Conservation (phyloP, 2,797 vertebrate species). For the Spinus pinus region DNA sequence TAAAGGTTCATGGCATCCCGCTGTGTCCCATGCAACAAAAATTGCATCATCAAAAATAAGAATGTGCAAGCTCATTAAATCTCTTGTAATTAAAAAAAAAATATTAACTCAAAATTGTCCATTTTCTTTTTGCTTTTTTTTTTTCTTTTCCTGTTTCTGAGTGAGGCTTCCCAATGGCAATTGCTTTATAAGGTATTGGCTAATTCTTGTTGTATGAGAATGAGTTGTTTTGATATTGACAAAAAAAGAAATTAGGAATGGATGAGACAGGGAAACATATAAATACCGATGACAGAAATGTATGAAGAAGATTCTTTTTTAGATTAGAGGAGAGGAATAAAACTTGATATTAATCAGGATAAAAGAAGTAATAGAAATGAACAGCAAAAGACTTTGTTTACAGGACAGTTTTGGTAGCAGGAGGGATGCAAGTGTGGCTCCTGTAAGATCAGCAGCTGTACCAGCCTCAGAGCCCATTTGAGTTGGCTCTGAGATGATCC, state of each 20-base stretch:
- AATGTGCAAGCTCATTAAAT: not conserved
- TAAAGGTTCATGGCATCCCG: not conserved
- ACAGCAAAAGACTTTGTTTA: not conserved
- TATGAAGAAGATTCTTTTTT: not conserved
- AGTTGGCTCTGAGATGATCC: not conserved
- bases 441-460: not conserved
- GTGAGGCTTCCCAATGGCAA: not conserved
- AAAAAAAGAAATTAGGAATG: not conserved
- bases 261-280: not conserved
- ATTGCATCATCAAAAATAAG: not conserved
- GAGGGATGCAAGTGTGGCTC: not conserved
- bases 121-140: fast-evolving
- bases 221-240: not conserved
- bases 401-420: fast-evolving
- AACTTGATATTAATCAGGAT: not conserved
- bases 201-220: not conserved
- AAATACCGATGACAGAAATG: not conserved
- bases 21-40: not conserved
- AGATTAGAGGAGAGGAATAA: not conserved
- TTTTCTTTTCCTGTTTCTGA: too few species aligned
- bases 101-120: not conserved
- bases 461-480: not conserved
- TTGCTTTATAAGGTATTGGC: not conserved
- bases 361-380: not conserved
- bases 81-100: not conserved